A percentile compares a stretch with the other conserved stretches of the same genome.
Conservation (phyloP, 2,113 vertebrate genomes). For the Dromaius novaehollandiae region DNA sequence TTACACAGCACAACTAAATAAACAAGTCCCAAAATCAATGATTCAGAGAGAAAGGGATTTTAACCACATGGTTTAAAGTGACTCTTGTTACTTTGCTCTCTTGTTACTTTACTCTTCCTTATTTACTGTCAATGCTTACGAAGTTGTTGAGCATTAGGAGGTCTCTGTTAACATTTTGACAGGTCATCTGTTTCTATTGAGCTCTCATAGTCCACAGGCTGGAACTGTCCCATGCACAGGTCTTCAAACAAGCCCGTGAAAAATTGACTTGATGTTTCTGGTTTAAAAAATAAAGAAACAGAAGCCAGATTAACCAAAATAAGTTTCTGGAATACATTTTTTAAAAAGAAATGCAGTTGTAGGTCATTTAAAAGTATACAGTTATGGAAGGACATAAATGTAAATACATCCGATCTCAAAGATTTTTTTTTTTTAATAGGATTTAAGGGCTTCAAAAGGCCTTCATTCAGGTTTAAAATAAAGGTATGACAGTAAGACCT, state of each 20-base stretch:
- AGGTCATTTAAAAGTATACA: neutral
- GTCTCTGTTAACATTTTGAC: neutral
- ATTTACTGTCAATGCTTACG: neutral
- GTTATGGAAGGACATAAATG: neutral
- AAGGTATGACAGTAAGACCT: neutral
- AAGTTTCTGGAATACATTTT: neutral
- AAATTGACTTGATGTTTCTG: neutral
- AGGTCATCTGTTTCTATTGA: neutral
- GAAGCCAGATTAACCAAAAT: neutral
- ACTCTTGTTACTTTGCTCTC: neutral
- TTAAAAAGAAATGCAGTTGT: neutral
- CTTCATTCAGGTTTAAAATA: neutral
- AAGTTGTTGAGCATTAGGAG: accelerated
- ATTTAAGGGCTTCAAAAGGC: neutral
- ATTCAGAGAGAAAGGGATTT: neutral
- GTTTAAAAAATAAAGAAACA: neutral
- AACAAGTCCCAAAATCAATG: neutral
- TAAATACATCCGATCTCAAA: neutral
- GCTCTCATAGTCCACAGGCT: too few relatives aligned
- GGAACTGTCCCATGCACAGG: neutral
- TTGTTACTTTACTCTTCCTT: neutral
- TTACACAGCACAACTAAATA: neutral
- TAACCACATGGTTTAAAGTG: neutral
- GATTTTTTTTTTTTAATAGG: neutral
- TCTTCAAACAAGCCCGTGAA: neutral